Evolutionary conservation across 1,140 invertebrate genomes (phyloP), one percentile per base, ranked within the genome.

Genomic region (Cherax quadricarinatus): DNA sequence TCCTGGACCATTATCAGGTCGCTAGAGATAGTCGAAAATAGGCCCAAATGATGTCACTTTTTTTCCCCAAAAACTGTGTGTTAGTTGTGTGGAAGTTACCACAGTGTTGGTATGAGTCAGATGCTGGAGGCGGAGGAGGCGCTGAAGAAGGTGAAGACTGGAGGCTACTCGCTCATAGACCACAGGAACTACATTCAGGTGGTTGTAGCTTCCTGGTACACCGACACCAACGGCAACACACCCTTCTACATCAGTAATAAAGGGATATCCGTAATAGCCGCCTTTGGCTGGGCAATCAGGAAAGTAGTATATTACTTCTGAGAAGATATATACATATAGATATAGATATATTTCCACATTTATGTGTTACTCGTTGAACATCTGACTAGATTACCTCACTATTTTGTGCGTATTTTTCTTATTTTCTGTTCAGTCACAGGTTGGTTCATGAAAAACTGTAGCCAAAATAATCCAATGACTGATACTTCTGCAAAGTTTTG

Each of bases 211-310:
- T 62, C 83, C 9, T 53, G 83, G 48, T 85, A 85, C 83, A 85
- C 83, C 9, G 57, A 85, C n/a, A 18, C 53, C n/a, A 7, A 62
- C 4, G 57, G 83, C 0, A 14, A 85, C 4, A 85, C 83, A 0
- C 57, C 49, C 12, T 66, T 85, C 60, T 85, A 85, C 83, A 85
- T 85, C 51, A 85, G 83, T 30, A 85, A 85, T 24, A 60, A 85
- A n/a, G 83, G 83, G 0, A 85, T 85, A n/a, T 85, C 53, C 1
- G 53, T 85, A 9, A 6, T 85, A 14, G 83, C 83, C 30, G n/a
- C 57, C 3, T 85, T 85, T 62, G 83, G 83, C 49, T 85, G 57
- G 57, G 83, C 48, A 18, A n/a, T 85, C 24, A 85, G 83, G 83
- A 66, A 41, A 66, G 53, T 41, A 21, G 1, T 41, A 21, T 21